Evolutionary conservation across 2,113 vertebrate genomes (phyloP).

Genomic region (Crotalus viridis): DNA sequence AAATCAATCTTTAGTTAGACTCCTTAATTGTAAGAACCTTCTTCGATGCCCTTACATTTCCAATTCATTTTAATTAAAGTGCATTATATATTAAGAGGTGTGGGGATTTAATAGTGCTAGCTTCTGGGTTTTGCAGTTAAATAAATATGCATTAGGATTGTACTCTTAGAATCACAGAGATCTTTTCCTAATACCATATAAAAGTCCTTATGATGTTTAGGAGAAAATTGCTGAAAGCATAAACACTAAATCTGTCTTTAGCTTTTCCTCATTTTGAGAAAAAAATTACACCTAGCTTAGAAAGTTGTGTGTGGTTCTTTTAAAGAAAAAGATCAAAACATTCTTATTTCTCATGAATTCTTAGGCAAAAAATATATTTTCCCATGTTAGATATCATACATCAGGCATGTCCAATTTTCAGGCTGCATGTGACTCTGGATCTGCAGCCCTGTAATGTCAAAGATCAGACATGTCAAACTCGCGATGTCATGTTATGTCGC

Average conservation of each 20-base stretch:
- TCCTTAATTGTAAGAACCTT: neutral
- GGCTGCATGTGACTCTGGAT: neutral
- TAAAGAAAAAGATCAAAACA: constrained; percentile 59
- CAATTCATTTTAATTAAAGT: neutral
- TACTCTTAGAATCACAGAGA: neutral
- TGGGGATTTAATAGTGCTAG: neutral
- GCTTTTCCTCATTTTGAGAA: constrained; percentile 27
- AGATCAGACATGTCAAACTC: too few relatives aligned
- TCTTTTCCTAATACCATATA: neutral
- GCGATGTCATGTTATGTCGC: too few relatives aligned
- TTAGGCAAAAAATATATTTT: constrained; percentile 29
- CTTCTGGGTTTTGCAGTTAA: neutral
- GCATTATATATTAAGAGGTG: neutral
- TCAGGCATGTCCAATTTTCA: neutral
- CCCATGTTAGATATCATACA: constrained; percentile 39
- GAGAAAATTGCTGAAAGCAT: neutral
- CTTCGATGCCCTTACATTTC: neutral
- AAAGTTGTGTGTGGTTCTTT: constrained; percentile 51
- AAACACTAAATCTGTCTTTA: neutral
- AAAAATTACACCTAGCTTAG: constrained; percentile 17
- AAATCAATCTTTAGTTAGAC: neutral
- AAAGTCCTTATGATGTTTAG: neutral
- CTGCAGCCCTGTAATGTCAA: neutral
- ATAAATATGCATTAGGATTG: neutral
- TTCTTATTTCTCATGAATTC: neutral